Evolutionary conservation across 2,888 invertebrate species (phyloP).

Genomic region (Drosophila pegasa): DNA sequence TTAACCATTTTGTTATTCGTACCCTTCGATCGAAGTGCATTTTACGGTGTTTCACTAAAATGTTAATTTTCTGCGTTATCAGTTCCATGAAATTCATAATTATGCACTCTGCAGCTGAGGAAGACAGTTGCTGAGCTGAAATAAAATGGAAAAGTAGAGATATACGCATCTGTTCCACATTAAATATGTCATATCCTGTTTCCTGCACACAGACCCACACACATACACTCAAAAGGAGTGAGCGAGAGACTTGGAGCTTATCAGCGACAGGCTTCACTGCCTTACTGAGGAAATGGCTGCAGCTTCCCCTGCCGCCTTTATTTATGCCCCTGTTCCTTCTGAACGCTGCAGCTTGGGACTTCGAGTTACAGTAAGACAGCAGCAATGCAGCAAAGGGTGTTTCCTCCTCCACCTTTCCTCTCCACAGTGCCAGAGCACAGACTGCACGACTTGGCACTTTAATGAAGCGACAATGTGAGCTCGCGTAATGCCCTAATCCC

Average conservation of each 20-base stretch:
- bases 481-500: slow-evolving; percentile 18
- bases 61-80: slow-evolving; percentile 20
- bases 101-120: slow-evolving; percentile 45
- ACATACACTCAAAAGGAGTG: slow-evolving; percentile 5
- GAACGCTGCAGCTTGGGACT: slow-evolving; percentile 33
- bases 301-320: slow-evolving; percentile 21
- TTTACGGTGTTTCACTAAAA: slow-evolving; percentile 14
- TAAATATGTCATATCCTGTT: slow-evolving; percentile 82
- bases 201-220: slow-evolving; percentile 61
- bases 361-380: slow-evolving; percentile 27
- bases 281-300: slow-evolving; percentile 33
- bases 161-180: slow-evolving; percentile 77
- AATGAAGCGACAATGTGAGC: slow-evolving; percentile 21
- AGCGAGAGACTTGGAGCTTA: slow-evolving; percentile 49
- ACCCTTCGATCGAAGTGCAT: background rate
- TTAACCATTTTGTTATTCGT: slow-evolving; percentile 54
- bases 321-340: slow-evolving; percentile 34
- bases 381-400: slow-evolving; percentile 20
- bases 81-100: slow-evolving; percentile 49
- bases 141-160: slow-evolving; percentile 44
- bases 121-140: slow-evolving; percentile 38
- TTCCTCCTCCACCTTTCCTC: background rate
- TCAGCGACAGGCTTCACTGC: slow-evolving; percentile 54
- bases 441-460: slow-evolving; percentile 26
- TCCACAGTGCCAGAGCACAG: slow-evolving; percentile 3